These are phyloP conservation scores for Gymnosoma rotundatum DNA, from an alignment of 2,888 invertebrate species.

Conservation along the genomic window DNA sequence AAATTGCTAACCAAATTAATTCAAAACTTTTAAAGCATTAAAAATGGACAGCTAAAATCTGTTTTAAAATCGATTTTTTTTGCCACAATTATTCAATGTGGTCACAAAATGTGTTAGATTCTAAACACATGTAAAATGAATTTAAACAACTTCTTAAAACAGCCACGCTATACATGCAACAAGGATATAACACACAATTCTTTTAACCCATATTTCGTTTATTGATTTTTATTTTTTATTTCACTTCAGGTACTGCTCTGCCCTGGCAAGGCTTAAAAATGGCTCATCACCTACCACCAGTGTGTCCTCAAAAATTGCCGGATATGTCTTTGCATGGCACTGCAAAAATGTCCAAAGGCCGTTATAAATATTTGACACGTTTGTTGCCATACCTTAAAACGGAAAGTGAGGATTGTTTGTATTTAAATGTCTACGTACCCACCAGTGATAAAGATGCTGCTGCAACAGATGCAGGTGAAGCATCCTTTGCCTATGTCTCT, in stretches of 20 bases:
- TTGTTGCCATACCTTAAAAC: conserved; percentile 87
- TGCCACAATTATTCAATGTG: no score
- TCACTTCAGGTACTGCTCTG: conserved; percentile 86
- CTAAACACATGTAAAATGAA: no score
- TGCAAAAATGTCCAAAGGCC: conserved; percentile 85
- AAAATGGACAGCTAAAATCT: no score
- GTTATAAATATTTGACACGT: conserved; percentile 88
- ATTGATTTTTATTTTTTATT: conserved; percentile 15
- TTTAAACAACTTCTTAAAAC: no score
- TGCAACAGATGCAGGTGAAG: conserved; percentile 3
- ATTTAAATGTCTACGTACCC: conserved; percentile 95
- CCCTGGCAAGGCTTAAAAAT: conserved; percentile 89
- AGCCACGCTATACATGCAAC: neutral
- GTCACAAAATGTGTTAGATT: no score
- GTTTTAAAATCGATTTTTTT: no score
- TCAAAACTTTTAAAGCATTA: no score
- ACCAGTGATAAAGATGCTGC: conserved; percentile 32
- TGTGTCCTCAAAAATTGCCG: conserved; percentile 93
- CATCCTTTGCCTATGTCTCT: conserved; percentile 32
- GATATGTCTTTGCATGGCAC: conserved; percentile 84
- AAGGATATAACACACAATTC: neutral
- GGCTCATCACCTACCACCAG: conserved; percentile 89
- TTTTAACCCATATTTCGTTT: neutral
- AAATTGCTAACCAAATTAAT: no score
- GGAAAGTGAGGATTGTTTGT: conserved; percentile 94